phyloP scores from a whole-genome alignment of 2,113 vertebrate genomes.

The Rhegmatorhina hoffmannsi region DNA sequence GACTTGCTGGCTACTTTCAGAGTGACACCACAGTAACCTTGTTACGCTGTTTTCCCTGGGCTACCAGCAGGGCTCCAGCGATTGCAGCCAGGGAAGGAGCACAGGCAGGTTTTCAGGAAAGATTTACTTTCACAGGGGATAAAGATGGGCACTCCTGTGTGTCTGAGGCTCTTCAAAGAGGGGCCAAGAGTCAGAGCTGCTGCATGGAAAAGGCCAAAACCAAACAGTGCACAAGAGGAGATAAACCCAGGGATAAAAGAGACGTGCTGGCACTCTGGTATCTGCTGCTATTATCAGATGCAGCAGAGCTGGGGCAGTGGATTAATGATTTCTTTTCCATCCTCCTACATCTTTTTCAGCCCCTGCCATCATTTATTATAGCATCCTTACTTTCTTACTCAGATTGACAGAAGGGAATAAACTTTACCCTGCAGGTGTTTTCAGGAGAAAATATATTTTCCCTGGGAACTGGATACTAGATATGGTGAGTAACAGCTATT shows the following conservation, averaged over 20 bases:
- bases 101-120: not conserved
- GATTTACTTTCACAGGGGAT: not conserved
- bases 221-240: not conserved
- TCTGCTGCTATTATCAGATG: not conserved
- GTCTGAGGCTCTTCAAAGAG: not conserved
- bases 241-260: not conserved
- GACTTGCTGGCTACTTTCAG: conserved; percentile 16
- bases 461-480: not conserved
- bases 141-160: not conserved
- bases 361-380: conserved; percentile 13
- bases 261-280: not conserved
- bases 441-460: conserved; percentile 18
- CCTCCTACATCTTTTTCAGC: conserved; percentile 30
- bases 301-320: not conserved
- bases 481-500: not conserved
- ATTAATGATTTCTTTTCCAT: conserved; percentile 47
- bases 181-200: not conserved
- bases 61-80: not conserved
- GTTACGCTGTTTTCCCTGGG: not conserved
- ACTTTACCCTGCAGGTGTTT: conserved; percentile 45
- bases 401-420: conserved; percentile 24
- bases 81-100: not conserved
- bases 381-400: conserved; percentile 8
- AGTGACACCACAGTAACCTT: not conserved
- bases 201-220: not conserved